Conservation (phyloP, 2,113 vertebrate species). For the Epinephelus moara region DNA sequence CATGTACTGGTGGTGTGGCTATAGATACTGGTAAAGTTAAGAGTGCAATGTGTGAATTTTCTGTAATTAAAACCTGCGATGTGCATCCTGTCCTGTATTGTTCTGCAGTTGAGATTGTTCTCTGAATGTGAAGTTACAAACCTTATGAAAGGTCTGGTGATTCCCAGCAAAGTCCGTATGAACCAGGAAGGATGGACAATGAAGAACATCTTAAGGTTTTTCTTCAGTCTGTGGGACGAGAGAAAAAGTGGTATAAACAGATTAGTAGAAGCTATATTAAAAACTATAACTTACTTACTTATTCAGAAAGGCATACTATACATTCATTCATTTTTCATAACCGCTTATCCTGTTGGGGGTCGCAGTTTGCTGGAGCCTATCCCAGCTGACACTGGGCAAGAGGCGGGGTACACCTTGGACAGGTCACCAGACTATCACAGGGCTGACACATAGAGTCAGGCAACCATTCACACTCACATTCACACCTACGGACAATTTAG, state of each 20-base stretch:
- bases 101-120: neutral
- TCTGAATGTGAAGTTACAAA: constrained; percentile 52
- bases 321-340: too few species aligned
- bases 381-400: too few species aligned
- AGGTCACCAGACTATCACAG: too few species aligned
- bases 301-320: neutral
- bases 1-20: neutral
- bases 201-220: constrained; percentile 95
- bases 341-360: too few species aligned
- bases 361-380: too few species aligned
- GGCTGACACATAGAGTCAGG: too few species aligned
- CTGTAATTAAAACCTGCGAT: neutral
- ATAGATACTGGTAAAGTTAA: neutral
- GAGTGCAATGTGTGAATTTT: neutral
- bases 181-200: constrained; percentile 98
- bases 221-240: constrained; percentile 86
- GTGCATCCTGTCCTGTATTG: neutral
- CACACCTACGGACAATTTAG: too few species aligned
- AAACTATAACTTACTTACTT: neutral
- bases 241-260: constrained; percentile 2
- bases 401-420: too few species aligned
- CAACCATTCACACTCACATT: too few species aligned
- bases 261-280: neutral
- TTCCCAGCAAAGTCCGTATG: constrained; percentile 93
- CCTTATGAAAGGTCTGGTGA: constrained; percentile 96